Conservation (phyloP, 2,888 invertebrate species). For the Tetranychus truncatus region DNA sequence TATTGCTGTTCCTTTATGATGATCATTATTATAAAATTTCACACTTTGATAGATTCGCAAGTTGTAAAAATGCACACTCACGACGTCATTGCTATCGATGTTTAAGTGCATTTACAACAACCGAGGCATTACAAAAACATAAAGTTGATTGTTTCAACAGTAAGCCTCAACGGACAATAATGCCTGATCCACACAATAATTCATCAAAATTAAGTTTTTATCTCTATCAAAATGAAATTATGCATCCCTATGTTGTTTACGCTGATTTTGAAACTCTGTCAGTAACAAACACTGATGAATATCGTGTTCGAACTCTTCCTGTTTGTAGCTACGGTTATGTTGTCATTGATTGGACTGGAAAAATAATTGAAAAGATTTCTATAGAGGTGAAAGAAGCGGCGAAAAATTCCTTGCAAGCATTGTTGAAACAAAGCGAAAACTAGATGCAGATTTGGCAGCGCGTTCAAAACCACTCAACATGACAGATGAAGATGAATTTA, state of each 20-base stretch:
- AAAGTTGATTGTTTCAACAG: background rate
- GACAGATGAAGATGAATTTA: too few relatives aligned
- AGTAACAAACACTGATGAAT: background rate
- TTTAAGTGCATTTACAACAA: background rate
- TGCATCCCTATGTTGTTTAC: background rate
- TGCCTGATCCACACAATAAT: background rate
- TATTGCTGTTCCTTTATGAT: background rate
- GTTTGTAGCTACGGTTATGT: background rate
- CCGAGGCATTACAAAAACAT: background rate
- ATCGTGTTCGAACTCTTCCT: background rate
- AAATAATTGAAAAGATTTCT: background rate
- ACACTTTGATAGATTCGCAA: background rate
- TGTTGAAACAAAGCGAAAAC: background rate
- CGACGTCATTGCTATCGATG: background rate
- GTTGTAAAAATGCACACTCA: background rate
- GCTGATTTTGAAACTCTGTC: background rate
- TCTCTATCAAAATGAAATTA: background rate
- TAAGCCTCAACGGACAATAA: background rate
- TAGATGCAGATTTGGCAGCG: too few relatives aligned
- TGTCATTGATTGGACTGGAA: background rate
- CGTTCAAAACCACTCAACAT: too few relatives aligned
- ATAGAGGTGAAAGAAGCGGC: background rate
- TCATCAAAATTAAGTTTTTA: background rate
- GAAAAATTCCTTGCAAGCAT: background rate
- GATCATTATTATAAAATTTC: background rate